phyloP scores from a whole-genome alignment of 2,888 invertebrate species.

The Apomyelois bistriatella region DNA sequence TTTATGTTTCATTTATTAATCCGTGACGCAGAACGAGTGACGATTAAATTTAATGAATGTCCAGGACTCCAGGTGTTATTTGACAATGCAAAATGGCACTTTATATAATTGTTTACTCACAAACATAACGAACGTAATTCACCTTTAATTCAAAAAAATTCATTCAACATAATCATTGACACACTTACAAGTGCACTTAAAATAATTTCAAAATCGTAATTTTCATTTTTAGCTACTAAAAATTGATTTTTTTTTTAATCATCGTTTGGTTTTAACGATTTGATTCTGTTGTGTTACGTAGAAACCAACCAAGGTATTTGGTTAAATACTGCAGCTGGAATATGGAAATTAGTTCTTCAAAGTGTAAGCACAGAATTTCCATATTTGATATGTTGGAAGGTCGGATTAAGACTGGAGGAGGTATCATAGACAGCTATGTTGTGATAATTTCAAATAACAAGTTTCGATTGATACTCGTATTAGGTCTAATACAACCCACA shows the following conservation, averaged over 20 bases:
- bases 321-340: not conserved
- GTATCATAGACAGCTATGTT: not conserved
- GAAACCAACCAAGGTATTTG: not conserved
- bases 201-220: too few species aligned
- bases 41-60: not conserved
- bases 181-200: too few species aligned
- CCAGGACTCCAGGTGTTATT: too few species aligned
- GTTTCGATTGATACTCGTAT: not conserved
- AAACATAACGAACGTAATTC: too few species aligned
- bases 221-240: too few species aligned
- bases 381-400: not conserved
- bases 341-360: not conserved
- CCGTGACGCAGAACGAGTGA: not conserved
- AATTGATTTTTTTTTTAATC: too few species aligned
- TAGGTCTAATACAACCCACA: too few species aligned
- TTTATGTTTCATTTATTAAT: not conserved
- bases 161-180: too few species aligned
- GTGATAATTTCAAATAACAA: not conserved
- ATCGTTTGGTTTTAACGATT: not conserved
- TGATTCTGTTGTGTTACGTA: not conserved
- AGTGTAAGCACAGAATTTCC: not conserved
- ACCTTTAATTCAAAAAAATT: too few species aligned
- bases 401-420: not conserved
- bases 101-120: too few species aligned
- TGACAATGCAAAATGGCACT: too few species aligned